Evolutionary conservation across 2,113 vertebrate species (phyloP).

Genomic region (Gorsachius goisagi): DNA sequence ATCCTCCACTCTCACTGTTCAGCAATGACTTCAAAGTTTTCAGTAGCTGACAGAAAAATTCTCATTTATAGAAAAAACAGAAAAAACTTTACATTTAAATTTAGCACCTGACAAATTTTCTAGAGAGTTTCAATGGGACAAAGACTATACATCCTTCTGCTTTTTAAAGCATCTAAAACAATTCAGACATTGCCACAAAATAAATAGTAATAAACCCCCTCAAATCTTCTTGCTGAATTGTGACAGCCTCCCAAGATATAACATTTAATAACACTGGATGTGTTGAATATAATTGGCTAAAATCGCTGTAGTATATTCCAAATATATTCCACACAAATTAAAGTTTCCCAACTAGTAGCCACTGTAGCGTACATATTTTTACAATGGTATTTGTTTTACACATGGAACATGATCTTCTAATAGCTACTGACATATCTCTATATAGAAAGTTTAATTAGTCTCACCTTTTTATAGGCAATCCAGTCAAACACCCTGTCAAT

Average conservation of each 20-base stretch:
- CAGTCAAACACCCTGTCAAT: conserved; percentile 97
- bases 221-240: background rate
- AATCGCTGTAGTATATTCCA: background rate
- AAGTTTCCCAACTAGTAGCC: background rate
- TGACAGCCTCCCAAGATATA: background rate
- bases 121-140: background rate
- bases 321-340: background rate
- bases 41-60: background rate
- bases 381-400: background rate
- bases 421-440: background rate
- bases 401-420: background rate
- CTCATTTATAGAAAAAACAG: background rate
- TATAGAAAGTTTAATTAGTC: background rate
- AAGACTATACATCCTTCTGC: background rate
- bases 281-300: background rate
- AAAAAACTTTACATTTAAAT: background rate
- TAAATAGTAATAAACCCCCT: background rate
- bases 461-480: conserved; percentile 98
- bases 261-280: background rate
- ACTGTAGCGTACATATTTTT: background rate
- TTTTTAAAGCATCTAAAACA: background rate
- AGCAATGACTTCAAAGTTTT: background rate
- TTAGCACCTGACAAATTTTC: background rate
- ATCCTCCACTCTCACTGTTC: background rate
- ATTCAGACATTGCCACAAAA: background rate